Base-by-base conservation (phyloP, 92 coral and sea anemone genomes). In the Bergia sp. region DNA sequence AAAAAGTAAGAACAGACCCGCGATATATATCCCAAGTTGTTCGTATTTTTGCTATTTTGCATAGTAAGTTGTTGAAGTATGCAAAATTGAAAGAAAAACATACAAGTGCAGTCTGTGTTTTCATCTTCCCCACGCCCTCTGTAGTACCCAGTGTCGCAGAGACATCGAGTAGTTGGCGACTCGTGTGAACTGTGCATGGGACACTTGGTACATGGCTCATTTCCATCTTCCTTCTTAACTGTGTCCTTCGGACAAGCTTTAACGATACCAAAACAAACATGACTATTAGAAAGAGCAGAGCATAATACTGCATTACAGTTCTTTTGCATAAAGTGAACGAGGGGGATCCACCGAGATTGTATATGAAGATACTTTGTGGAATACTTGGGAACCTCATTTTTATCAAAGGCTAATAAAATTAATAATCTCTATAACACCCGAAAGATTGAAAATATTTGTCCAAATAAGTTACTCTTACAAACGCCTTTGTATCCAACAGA, bases 131-230 rank as follows among this genome's bases (percentile, higher is more conserved):
- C 42, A 0, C 6, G 44, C 0, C 9, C 47, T 80, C 85, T 80
- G 73, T 80, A 53, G 65, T 80, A 80, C 45, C 69, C 84, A 55
- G 45, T 3, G 47, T 80, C 84, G 45, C 84, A 80, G 64, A 0
- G 23, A 13, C 85, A 80, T 50, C 73, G 73, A 20, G 16, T 5
- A 10, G 71, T 58, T 11, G 85, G 43, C 13, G 71, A 36, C 44
- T 7, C 85, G 11, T 55, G 85, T 1, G 85, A 80, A 29, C 85
- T 80, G 47, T 80, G 85, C 71, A 57, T 57, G 1, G 85, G 85
- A 80, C 85, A 80, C 36, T 21, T 36, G 9, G 42, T 37, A 13
- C 85, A 80, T 16, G 85, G 44, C 23, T 80, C 85, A 11, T 13
- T 10, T 58, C 85, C 85, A 53, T 0, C 36, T 37, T 23, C 3